Evolutionary conservation across 2,797 vertebrate species (phyloP), one percentile per base, ranked within the genome.

Genomic region (Coilia nasus): DNA sequence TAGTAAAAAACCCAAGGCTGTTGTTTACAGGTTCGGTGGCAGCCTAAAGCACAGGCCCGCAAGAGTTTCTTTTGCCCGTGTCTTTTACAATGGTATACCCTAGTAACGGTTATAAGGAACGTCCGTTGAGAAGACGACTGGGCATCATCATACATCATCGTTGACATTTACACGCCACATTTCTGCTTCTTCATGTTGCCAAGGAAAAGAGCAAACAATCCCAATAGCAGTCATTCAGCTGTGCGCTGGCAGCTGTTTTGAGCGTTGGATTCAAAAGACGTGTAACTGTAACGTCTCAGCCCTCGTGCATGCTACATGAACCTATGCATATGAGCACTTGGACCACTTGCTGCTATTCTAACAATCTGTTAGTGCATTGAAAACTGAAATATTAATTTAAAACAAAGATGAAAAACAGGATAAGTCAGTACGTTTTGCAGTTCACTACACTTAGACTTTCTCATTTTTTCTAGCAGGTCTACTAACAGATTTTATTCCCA

Each of bases 211-310:
- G 31, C 71, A 78, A 78, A 44, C 71, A 78, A 31, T 41, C 71
- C 71, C 71, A 78, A 44, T 78, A 78, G 71, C 71, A 9, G 31
- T 78, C 31, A 78, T 78, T 78, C 71, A 78, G 71, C 71, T 78
- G 35, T 44, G 71, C 71, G 10, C 17, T 78, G 71, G 71, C 71
- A 44, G 67, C 71, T 41, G 71, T 78, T 3, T 78, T 14, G 31
- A 21, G 71, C 19, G 71, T 0, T 78, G 31, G 41, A 78, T 19
- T 41, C 15, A 75, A 7, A 31, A 15, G 31, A 19, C 21, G 71
- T 19, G 35, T 44, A 44, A 44, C 71, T 78, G 71, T 44, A 78
- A 9, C 31, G 19, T 35, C 41, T 78, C 14, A 35, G 67, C 67
- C 67, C 67, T 41, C 4, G 41, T 44, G 71, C 71, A 44, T 44